Conservation (phyloP, 1,140 invertebrate species). For the Venturia canescens region DNA sequence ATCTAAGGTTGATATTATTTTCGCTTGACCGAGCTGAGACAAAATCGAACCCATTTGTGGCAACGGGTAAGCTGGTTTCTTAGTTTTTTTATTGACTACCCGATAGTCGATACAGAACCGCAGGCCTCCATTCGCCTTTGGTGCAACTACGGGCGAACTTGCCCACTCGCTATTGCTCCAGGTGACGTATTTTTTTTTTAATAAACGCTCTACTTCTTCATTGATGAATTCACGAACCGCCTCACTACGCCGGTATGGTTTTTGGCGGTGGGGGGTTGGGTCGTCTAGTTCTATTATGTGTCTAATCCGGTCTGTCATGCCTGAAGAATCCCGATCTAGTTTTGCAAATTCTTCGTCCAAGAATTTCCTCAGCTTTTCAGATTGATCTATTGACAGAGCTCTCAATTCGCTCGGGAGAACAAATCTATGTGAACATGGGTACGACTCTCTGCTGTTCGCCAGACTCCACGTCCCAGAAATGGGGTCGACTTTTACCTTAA, state of each 20-base stretch:
- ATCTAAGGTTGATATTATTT: slow-evolving; percentile 57
- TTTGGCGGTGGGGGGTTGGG: slow-evolving; percentile 39
- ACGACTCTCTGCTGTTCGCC: slow-evolving; percentile 35
- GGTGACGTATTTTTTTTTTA: slow-evolving; percentile 40
- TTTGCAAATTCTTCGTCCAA: slow-evolving; percentile 38
- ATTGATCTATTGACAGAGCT: neutral
- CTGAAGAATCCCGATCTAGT: slow-evolving; percentile 42
- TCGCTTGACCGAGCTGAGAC: slow-evolving; percentile 44
- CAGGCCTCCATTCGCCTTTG: slow-evolving; percentile 38
- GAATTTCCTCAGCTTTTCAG: neutral
- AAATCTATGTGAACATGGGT: neutral
- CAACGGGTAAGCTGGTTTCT: slow-evolving; percentile 28
- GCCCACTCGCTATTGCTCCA: slow-evolving; percentile 44
- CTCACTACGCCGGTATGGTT: slow-evolving; percentile 46
- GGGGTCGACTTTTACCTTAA: slow-evolving; percentile 21
- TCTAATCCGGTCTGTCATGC: slow-evolving; percentile 37
- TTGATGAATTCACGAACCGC: slow-evolving; percentile 34
- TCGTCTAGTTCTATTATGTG: slow-evolving; percentile 46
- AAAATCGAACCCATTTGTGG: neutral
- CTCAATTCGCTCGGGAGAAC: neutral
- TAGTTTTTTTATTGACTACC: slow-evolving; percentile 34
- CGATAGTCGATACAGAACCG: slow-evolving; percentile 43
- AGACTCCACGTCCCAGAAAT: slow-evolving; percentile 27
- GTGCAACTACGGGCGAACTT: slow-evolving; percentile 24
- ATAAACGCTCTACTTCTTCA: slow-evolving; percentile 23